Conservation (phyloP, 2,888 invertebrate genomes). For the Apotomis turbidana region DNA sequence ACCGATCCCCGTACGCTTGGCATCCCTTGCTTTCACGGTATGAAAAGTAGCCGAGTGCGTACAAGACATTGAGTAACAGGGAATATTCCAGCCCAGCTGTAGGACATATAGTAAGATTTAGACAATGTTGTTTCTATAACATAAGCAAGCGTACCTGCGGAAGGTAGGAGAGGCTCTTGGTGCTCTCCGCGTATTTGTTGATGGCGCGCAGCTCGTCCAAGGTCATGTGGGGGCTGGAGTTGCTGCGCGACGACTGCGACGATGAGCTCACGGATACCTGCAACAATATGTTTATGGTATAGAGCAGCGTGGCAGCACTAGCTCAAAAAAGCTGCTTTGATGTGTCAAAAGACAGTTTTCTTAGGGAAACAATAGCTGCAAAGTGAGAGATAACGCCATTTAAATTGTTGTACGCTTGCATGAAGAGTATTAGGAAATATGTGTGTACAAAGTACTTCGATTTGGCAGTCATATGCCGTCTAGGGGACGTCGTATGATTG, state of each 20-base stretch:
- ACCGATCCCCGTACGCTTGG: no score
- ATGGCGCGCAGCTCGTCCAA: constrained; percentile 93
- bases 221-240: constrained; percentile 88
- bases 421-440: no score
- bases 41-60: no score
- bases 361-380: no score
- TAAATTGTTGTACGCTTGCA: no score
- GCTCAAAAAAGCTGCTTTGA: no score
- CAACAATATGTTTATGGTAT: constrained; percentile 45
- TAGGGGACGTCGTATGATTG: no score
- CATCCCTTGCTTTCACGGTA: no score
- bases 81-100: background rate
- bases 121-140: background rate
- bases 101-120: background rate
- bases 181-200: constrained; percentile 96
- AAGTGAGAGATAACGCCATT: no score
- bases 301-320: constrained; percentile 42
- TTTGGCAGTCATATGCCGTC: no score
- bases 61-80: background rate
- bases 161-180: constrained; percentile 94
- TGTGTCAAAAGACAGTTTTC: no score
- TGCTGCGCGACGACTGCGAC: constrained; percentile 88
- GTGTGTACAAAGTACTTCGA: no score
- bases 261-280: constrained; percentile 89
- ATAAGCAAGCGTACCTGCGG: constrained; percentile 88